Base-by-base conservation (phyloP, 2,113 vertebrate species). In the Brachyhypopomus gauderio region DNA sequence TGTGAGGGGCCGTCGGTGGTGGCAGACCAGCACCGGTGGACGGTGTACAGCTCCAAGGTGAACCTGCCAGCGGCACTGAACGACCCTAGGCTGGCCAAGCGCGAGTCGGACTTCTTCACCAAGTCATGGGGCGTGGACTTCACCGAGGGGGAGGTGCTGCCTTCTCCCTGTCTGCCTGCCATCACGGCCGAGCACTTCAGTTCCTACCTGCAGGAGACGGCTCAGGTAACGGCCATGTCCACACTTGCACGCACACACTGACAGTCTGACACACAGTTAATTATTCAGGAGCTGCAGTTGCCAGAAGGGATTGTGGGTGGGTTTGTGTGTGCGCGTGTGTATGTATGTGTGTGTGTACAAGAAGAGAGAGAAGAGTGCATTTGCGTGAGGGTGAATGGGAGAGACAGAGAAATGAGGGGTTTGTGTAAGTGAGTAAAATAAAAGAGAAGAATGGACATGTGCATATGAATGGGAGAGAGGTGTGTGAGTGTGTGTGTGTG, bases 81-180 rank as follows among this genome's bases (percentile, higher is more conserved):
- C 85, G 98, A 99, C 91, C 98, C 98, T 78, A 94, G 97, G 73
- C 95, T 99, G 75, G 95, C 96, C 90, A 99, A 99, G 90, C 93
- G 98, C 88, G 98, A 99, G 92, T 98, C 96, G 0, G 98, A 99
- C 94, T 99, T 99, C 87, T 99, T 99, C 94, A 99, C 98, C 88
- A 99, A 99, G 90, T 96, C 97, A 59, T 99, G 98, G 98, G 98
- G 98, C 85, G 90, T 95, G 91, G 97, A 99, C 92, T 99, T 99
- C 89, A 92, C 95, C 2, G 97, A 99, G 89, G 94, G 92, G 4
- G 97, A 97, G 88, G 96, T 99, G 89, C 94, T 93, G 90, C 96
- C 97, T 84, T 97, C 97, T 75, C 94, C 95, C 95, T 96, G 94
- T 96, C 97, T 99, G 90, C 95, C 96, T 90, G 94, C 91, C 92